phyloP scores from a whole-genome alignment of 2,797 vertebrate species.

The Intellagama lesueurii region DNA sequence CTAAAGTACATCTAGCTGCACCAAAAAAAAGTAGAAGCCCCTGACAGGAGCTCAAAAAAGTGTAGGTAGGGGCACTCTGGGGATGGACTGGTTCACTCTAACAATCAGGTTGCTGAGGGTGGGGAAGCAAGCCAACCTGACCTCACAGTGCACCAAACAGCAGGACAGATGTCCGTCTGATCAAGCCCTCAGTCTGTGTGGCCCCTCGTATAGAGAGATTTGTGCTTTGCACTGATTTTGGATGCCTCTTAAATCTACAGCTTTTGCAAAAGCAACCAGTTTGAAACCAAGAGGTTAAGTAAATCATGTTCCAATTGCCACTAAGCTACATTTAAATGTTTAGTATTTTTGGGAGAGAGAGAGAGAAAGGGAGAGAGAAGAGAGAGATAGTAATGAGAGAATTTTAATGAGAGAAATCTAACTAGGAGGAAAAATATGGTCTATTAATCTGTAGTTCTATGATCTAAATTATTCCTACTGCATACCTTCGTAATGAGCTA shows the following conservation, averaged over 20 bases:
- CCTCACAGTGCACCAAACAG: no score
- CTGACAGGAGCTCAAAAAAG: no score
- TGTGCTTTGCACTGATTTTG: constrained; percentile 6
- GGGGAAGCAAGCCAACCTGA: no score
- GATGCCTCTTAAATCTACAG: background rate
- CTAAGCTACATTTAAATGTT: background rate
- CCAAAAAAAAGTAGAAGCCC: no score
- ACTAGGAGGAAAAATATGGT: background rate
- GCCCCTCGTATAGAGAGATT: background rate
- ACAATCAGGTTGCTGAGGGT: no score
- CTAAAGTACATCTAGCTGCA: no score
- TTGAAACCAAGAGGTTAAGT: background rate
- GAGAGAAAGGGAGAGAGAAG: background rate
- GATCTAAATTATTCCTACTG: constrained; percentile 13
- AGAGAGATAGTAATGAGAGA: background rate
- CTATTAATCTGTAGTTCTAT: constrained; percentile 31
- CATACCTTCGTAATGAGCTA: constrained; percentile 7
- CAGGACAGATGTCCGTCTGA: no score
- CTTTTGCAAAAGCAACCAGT: background rate
- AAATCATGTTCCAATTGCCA: background rate
- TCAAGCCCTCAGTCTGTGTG: background rate
- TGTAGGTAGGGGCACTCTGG: no score
- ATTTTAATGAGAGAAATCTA: constrained; percentile 15
- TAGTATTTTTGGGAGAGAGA: background rate
- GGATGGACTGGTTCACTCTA: no score